Evolutionary conservation across 2,113 vertebrate genomes (phyloP).

Genomic region (Atlantisia rogersi): DNA sequence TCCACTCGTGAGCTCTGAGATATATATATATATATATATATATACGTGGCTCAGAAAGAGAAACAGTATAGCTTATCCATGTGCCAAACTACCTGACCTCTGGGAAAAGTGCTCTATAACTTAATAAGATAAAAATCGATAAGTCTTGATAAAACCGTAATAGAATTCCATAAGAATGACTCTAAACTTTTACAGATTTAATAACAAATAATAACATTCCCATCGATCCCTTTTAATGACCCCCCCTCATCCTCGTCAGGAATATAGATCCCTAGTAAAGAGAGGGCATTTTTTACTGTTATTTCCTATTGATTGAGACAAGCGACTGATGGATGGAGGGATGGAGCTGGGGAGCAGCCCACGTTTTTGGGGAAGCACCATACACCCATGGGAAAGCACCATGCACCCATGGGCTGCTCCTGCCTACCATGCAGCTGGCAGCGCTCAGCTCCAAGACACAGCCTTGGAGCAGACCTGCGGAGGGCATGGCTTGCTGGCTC

Average conservation of each 20-base stretch:
- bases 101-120: slow-evolving; percentile 9
- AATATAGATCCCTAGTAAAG: not conserved
- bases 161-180: slow-evolving; percentile 24
- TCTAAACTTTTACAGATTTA: slow-evolving; percentile 34
- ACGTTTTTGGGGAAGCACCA: too few relatives aligned
- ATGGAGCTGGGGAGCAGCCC: fast-evolving
- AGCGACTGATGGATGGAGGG: not conserved
- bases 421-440: not conserved
- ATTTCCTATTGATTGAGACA: not conserved
- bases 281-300: not conserved
- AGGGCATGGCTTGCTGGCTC: fast-evolving
- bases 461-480: not conserved
- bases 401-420: fast-evolving
- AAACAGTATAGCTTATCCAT: not conserved
- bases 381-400: not conserved
- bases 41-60: not conserved
- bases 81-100: not conserved
- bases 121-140: slow-evolving; percentile 38
- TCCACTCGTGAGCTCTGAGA: not conserved
- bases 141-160: slow-evolving; percentile 22
- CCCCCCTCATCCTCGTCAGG: not conserved
- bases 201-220: slow-evolving; percentile 44
- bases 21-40: too few relatives aligned
- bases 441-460: not conserved
- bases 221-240: slow-evolving; percentile 35